phyloP scores from a whole-genome alignment of 2,888 invertebrate genomes.

The Panzeria rudis region DNA sequence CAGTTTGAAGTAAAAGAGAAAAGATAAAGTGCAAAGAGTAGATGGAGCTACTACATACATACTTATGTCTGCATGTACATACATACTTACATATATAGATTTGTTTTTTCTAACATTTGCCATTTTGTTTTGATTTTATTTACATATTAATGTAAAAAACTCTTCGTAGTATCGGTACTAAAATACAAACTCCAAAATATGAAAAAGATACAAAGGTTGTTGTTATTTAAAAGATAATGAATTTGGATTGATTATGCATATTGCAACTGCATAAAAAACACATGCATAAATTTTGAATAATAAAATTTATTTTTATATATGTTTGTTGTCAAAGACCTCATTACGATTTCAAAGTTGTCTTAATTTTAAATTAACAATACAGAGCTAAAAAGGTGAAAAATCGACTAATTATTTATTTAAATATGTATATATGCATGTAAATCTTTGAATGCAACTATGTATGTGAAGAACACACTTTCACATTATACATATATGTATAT shows the following conservation, averaged over 20 bases:
- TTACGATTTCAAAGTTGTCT: too few relatives aligned
- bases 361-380: too few relatives aligned
- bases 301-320: not conserved
- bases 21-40: constrained; percentile 24
- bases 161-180: not conserved
- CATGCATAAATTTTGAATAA: not conserved
- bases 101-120: not conserved
- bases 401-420: too few relatives aligned
- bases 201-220: constrained; percentile 45
- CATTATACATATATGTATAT: not conserved
- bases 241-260: not conserved
- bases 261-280: not conserved
- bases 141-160: not conserved
- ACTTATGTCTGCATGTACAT: not conserved
- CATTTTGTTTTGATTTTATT: not conserved
- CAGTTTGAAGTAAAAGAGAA: constrained; percentile 3
- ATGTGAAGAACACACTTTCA: too few relatives aligned
- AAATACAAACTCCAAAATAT: constrained; percentile 8
- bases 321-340: too few relatives aligned
- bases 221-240: not conserved
- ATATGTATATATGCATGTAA: not conserved
- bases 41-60: not conserved
- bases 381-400: too few relatives aligned
- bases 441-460: not conserved
- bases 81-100: not conserved